A percentile compares a stretch with the other conserved stretches of the same genome.
These are phyloP conservation scores for Nasonia giraulti DNA, from an alignment of 1,140 invertebrate genomes.

Conservation along the genomic window DNA sequence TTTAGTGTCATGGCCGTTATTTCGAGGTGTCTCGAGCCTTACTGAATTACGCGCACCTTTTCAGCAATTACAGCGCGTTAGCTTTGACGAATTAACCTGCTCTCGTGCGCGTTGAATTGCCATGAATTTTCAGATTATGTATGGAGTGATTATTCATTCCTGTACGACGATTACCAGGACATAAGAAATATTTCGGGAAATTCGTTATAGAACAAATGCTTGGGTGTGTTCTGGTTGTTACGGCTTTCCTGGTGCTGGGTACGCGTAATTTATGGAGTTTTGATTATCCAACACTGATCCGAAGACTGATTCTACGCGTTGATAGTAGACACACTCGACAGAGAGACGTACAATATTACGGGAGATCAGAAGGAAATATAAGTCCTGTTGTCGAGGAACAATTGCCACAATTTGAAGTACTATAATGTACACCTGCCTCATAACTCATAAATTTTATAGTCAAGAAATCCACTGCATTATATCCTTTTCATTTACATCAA, in stretches of 20 bases:
- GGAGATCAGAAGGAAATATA: not conserved
- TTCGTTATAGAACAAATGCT: not conserved
- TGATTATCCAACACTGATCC: not conserved
- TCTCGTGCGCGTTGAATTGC: too few relatives aligned
- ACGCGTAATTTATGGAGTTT: not conserved
- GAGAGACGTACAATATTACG: not conserved
- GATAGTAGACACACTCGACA: not conserved
- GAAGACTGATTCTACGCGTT: not conserved
- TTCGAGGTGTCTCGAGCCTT: not conserved
- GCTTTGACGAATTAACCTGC: too few relatives aligned
- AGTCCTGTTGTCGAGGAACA: not conserved
- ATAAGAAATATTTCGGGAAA: not conserved
- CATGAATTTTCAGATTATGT: not conserved
- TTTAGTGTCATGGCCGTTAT: not conserved
- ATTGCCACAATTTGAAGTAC: not conserved
- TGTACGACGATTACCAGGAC: too few relatives aligned
- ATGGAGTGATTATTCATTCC: not conserved
- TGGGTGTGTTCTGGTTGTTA: not conserved
- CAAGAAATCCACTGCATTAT: too few relatives aligned
- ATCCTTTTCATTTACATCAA: too few relatives aligned
- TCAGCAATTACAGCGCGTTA: not conserved
- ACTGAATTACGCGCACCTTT: not conserved
- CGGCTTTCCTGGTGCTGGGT: too few relatives aligned
- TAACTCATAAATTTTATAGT: not conserved
- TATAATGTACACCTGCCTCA: not conserved